A percentile compares a stretch with the other conserved stretches of the same genome.
Conservation (phyloP, 2,113 vertebrate genomes). For the Saimiri boliviensis region DNA sequence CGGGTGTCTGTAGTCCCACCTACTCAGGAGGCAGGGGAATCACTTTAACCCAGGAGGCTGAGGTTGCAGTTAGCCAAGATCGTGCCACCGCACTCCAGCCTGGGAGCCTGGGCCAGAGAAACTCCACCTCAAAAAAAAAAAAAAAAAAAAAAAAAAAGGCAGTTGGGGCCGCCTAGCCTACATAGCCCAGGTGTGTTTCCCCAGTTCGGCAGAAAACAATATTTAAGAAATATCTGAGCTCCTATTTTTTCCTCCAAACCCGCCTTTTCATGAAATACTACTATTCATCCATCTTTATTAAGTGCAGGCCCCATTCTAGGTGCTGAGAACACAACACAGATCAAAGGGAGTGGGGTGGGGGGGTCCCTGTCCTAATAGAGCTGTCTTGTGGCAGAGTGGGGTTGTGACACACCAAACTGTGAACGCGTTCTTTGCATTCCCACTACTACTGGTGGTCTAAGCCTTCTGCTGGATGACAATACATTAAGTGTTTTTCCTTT, state of each 20-base stretch:
- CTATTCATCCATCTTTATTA: background rate
- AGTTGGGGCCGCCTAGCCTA: background rate
- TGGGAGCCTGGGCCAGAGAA: background rate
- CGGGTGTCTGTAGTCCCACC: background rate
- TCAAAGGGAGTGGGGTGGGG: background rate
- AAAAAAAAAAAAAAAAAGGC: background rate
- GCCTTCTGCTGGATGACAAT: background rate
- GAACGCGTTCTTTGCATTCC: background rate
- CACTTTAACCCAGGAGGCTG: background rate
- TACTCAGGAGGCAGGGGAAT: background rate
- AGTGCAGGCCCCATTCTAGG: background rate
- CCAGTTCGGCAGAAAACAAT: background rate
- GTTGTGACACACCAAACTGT: background rate
- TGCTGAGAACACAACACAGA: background rate
- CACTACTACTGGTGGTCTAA: too few species aligned
- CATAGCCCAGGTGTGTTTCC: background rate
- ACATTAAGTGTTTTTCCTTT: background rate
- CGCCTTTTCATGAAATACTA: background rate
- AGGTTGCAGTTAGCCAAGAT: background rate
- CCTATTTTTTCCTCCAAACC: background rate
- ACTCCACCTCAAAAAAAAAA: background rate
- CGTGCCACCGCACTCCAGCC: background rate
- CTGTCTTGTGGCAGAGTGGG: background rate
- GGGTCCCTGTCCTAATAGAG: background rate
- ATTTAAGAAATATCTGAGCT: background rate